These are phyloP conservation scores for Heteractis magnifica DNA, from an alignment of 92 coral and sea anemone genomes.

Conservation along the genomic window DNA sequence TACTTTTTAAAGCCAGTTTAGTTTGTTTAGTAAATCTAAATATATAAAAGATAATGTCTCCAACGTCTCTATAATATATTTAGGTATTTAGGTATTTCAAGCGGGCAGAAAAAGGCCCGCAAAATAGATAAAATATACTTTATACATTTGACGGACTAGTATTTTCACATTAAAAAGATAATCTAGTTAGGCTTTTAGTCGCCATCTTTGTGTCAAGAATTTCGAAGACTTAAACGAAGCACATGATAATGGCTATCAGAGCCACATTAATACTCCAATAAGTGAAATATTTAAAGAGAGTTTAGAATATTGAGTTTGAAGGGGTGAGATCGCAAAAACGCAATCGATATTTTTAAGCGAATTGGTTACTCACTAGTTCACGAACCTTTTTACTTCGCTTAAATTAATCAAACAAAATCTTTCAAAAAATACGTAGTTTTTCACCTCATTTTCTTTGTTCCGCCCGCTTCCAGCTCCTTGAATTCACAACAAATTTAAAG, in stretches of 20 bases:
- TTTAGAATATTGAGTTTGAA: too few species aligned
- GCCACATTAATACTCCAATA: not conserved
- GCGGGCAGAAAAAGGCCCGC: not conserved
- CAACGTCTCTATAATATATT: not conserved
- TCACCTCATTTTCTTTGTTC: not conserved
- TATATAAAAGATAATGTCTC: not conserved
- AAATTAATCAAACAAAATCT: too few species aligned
- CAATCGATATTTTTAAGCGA: not conserved
- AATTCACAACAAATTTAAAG: not conserved
- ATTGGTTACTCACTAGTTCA: not conserved
- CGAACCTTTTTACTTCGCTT: not conserved
- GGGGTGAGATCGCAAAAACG: not conserved
- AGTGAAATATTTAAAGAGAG: not conserved
- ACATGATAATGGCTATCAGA: not conserved
- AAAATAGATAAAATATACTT: not conserved
- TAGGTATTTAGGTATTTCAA: not conserved
- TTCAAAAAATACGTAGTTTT: too few species aligned
- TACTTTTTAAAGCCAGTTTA: not conserved
- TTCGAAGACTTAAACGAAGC: not conserved
- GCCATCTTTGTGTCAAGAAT: constrained; percentile 7
- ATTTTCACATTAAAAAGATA: not conserved
- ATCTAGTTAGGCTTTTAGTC: not conserved
- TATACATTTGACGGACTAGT: not conserved
- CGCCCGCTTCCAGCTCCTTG: not conserved
- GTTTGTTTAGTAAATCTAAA: too few species aligned